A percentile compares a stretch with the other conserved stretches of the same genome.
Evolutionary conservation across 2,888 invertebrate species (phyloP).

Genomic region (Allacma fusca): DNA sequence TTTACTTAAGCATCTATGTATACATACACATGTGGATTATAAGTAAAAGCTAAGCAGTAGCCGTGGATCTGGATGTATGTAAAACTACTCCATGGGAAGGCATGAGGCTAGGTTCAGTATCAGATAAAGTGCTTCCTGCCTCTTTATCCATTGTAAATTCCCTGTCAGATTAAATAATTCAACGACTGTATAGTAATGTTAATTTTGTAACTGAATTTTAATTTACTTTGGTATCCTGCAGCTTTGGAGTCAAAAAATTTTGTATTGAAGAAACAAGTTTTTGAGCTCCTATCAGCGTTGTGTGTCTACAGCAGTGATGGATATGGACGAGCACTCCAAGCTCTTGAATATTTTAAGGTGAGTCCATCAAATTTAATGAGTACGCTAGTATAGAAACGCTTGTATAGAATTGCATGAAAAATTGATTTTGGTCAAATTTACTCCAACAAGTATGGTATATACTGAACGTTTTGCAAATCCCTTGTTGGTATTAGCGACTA

Average conservation of each 20-base stretch:
- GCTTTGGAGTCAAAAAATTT: conserved; percentile 90
- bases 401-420: background rate
- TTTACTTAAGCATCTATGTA: too few relatives aligned
- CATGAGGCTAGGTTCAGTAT: background rate
- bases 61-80: too few relatives aligned
- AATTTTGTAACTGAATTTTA: conserved; percentile 9
- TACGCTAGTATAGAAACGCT: background rate
- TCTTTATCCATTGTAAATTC: background rate
- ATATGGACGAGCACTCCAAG: conserved; percentile 84
- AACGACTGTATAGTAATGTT: background rate
- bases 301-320: conserved; percentile 94
- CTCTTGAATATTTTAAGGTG: conserved; percentile 93
- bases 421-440: background rate
- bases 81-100: too few relatives aligned
- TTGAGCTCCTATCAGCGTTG: conserved; percentile 91
- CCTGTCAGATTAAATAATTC: conserved; percentile 12
- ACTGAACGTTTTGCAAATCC: too few relatives aligned
- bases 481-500: too few relatives aligned
- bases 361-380: conserved; percentile 56
- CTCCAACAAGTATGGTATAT: too few relatives aligned
- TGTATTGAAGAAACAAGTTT: conserved; percentile 94
- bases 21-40: too few relatives aligned
- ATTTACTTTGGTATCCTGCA: conserved; percentile 58
- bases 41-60: too few relatives aligned
- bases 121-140: background rate